These are phyloP conservation scores for Rousettus madagascariensis DNA, from an alignment of 2,797 vertebrate genomes.

Conservation along the genomic window DNA sequence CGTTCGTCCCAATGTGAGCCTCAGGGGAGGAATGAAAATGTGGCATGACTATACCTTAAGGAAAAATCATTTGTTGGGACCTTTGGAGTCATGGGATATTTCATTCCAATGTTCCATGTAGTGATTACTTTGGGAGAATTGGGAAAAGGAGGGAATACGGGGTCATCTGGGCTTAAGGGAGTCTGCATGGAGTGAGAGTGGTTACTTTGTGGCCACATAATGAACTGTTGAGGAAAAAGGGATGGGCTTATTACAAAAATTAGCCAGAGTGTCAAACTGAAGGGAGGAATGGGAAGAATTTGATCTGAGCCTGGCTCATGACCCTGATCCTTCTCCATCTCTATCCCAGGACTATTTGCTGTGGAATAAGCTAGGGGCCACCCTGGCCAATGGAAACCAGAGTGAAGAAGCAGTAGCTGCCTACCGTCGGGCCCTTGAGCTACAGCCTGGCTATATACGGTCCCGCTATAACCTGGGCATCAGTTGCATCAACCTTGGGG, in stretches of 20 bases:
- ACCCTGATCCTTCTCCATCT: neutral
- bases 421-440: constrained; percentile 94
- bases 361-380: constrained; percentile 98
- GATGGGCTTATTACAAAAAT: neutral
- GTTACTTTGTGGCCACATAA: neutral
- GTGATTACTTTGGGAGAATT: neutral
- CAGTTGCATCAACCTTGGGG: constrained; percentile 97
- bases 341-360: constrained; percentile 93
- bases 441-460: constrained; percentile 97
- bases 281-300: neutral
- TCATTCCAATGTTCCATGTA: neutral
- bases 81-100: neutral
- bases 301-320: neutral
- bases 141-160: neutral
- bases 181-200: neutral
- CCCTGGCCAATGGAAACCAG: constrained; percentile 95
- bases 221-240: neutral
- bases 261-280: neutral
- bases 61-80: neutral
- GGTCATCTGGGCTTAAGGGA: neutral
- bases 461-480: constrained; percentile 99
- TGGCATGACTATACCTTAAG: neutral
- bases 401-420: constrained; percentile 98
- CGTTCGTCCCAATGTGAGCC: constrained; percentile 85
- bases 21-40: constrained; percentile 48